Percentiles rank a stretch among this genome's conserved stretches.
Conservation (phyloP, 37 sponge, comb jelly and placozoan species). For the Bolinopsis microptera region DNA sequence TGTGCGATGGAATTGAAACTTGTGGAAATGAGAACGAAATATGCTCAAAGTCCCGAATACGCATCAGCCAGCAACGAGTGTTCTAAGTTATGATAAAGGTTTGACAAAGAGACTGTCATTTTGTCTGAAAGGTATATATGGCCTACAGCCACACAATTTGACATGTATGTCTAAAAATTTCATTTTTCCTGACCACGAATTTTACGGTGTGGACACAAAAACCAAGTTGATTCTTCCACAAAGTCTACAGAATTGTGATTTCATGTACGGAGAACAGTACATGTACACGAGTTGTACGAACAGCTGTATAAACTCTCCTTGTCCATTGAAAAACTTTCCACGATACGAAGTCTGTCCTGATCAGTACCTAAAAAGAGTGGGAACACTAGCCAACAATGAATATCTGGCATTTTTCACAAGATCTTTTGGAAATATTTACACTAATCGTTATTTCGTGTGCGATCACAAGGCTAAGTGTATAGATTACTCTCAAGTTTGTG, state of each 20-base stretch:
- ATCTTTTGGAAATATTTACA: background rate
- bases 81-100: background rate
- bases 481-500: background rate
- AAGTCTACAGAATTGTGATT: background rate
- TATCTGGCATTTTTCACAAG: background rate
- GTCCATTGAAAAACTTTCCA: background rate
- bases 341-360: background rate
- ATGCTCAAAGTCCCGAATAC: background rate
- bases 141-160: background rate
- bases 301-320: background rate
- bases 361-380: background rate
- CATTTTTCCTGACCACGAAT: background rate
- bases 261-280: background rate
- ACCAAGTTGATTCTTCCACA: background rate
- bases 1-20: background rate
- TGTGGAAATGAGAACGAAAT: background rate
- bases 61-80: background rate
- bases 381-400: background rate
- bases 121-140: background rate
- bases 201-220: background rate
- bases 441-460: background rate
- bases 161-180: background rate
- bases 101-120: background rate
- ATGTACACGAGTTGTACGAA: background rate
- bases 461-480: background rate